A percentile compares a stretch with the other conserved stretches of the same genome.
phyloP scores from a whole-genome alignment of 1,140 invertebrate genomes.

The Euura saliciscinereae region DNA sequence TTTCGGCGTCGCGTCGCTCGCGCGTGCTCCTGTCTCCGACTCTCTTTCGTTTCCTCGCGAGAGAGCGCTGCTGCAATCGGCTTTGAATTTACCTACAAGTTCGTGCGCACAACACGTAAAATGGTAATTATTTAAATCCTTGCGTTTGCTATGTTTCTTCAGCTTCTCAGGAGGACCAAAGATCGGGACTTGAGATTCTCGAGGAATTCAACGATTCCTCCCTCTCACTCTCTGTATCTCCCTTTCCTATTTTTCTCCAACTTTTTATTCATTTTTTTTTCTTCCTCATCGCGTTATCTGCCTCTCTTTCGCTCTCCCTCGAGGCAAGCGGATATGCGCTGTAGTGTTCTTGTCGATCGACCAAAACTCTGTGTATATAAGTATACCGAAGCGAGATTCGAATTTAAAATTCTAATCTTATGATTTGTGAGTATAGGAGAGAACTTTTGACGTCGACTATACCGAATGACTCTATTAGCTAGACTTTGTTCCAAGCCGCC shows the following conservation, averaged over 20 bases:
- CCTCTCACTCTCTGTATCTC: background rate
- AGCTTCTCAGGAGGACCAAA: conserved; percentile 6
- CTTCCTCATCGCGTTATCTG: no score
- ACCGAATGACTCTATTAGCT: conserved; percentile 5
- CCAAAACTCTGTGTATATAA: background rate
- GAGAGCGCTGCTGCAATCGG: background rate
- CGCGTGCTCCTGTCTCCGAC: background rate
- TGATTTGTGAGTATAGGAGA: background rate
- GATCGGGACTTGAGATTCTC: conserved; percentile 3
- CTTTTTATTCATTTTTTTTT: no score
- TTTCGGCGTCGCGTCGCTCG: background rate
- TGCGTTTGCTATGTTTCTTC: background rate
- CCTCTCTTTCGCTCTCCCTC: background rate
- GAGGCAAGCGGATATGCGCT: background rate
- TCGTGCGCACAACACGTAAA: conserved; percentile 3
- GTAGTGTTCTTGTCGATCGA: background rate
- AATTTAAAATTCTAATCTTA: conserved; percentile 8
- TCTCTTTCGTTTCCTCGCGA: background rate
- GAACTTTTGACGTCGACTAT: background rate
- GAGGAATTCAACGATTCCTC: background rate
- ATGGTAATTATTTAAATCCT: conserved; percentile 1
- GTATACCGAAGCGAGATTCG: background rate
- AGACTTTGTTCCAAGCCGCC: conserved; percentile 1
- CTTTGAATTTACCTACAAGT: conserved; percentile 2
- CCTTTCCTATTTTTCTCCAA: background rate